phyloP scores from a whole-genome alignment of 2,888 invertebrate genomes.

The Pyrgus malvae region DNA sequence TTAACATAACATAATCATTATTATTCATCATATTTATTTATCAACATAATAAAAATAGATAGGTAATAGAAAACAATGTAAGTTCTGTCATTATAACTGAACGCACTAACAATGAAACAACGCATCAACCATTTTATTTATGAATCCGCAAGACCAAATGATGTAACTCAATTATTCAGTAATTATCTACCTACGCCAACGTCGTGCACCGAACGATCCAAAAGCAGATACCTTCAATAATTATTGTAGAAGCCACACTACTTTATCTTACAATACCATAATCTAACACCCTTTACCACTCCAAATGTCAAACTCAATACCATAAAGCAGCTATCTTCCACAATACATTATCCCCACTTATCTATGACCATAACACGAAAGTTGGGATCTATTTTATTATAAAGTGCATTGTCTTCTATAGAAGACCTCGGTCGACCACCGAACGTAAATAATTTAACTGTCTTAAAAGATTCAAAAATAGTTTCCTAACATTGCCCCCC shows the following conservation, averaged over 20 bases:
- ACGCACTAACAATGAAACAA: too few species aligned
- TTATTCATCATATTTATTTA: too few species aligned
- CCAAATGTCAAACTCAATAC: conserved; percentile 69
- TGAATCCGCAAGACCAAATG: background rate
- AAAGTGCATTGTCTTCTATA: conserved; percentile 78
- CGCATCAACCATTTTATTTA: background rate
- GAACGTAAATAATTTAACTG: conserved; percentile 81
- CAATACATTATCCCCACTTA: conserved; percentile 77
- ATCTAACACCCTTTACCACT: conserved; percentile 75
- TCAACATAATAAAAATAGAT: too few species aligned
- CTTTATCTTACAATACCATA: conserved; percentile 63
- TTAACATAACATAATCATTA: too few species aligned
- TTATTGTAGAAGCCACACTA: conserved; percentile 54
- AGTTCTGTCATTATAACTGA: too few species aligned
- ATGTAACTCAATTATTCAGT: conserved; percentile 21
- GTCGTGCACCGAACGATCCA: conserved; percentile 17
- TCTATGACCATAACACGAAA: conserved; percentile 75
- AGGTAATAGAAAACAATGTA: too few species aligned
- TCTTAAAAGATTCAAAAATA: conserved; percentile 83
- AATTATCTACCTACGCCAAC: conserved; percentile 17
- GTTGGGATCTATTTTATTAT: conserved; percentile 79
- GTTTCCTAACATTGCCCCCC: conserved; percentile 81
- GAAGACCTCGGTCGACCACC: conserved; percentile 70
- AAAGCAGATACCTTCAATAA: conserved; percentile 41
- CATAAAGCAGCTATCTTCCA: conserved; percentile 75